phyloP scores from a whole-genome alignment of 2,797 vertebrate species.

The Sebastiscus albofasciatus region DNA sequence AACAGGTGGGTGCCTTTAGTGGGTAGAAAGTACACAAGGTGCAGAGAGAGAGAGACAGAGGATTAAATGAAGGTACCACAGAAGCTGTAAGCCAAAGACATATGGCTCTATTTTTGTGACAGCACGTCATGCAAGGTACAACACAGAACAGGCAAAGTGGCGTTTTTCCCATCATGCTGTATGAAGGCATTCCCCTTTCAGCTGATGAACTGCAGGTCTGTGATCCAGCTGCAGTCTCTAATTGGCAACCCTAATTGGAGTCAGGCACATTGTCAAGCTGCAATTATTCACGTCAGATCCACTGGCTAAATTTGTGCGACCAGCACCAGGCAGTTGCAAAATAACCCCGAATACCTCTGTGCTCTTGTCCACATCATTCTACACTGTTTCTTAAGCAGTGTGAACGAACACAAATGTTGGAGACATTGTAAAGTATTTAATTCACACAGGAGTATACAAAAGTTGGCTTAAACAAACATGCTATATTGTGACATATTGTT shows the following conservation, averaged over 20 bases:
- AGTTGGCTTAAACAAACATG: background rate
- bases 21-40: background rate
- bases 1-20: background rate
- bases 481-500: background rate
- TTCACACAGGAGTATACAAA: too few species aligned
- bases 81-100: background rate
- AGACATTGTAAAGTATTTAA: background rate
- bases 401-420: background rate
- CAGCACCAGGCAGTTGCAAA: background rate
- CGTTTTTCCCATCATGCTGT: background rate
- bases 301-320: background rate
- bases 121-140: background rate
- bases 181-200: background rate
- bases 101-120: background rate
- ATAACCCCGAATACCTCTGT: background rate
- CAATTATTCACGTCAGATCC: conserved; percentile 5
- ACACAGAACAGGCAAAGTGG: background rate
- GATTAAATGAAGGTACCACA: background rate
- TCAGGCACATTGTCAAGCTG: conserved; percentile 19
- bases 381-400: background rate
- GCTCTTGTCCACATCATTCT: background rate
- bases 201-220: conserved; percentile 10
- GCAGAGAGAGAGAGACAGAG: background rate
- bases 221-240: conserved; percentile 28
- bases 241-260: conserved; percentile 10